phyloP scores from a whole-genome alignment of 2,888 invertebrate genomes.

The Octodonta nipae region DNA sequence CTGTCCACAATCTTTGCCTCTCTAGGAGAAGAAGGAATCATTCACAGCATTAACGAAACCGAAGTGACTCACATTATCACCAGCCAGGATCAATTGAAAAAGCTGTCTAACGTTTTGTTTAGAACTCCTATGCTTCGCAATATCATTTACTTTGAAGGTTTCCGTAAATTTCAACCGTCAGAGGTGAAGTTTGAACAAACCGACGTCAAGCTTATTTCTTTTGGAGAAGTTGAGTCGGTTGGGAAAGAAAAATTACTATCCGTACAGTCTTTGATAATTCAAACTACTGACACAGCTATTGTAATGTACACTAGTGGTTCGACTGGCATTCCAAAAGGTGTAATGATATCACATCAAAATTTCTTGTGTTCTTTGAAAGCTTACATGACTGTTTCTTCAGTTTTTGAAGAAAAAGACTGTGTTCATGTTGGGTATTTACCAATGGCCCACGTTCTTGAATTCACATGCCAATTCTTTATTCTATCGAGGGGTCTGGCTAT shows the following conservation, averaged over 20 bases:
- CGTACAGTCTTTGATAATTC: no score
- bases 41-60: conserved; percentile 90
- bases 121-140: conserved; percentile 60
- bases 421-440: conserved; percentile 15
- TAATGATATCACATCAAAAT: conserved; percentile 64
- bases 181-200: no score
- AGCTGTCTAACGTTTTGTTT: conserved; percentile 62
- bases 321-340: conserved; percentile 85
- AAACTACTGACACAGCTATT: conserved; percentile 81
- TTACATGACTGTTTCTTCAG: conserved; percentile 39
- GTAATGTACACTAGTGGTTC: conserved; percentile 98
- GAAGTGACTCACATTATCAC: conserved; percentile 85
- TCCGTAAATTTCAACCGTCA: no score
- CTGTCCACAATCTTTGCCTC: conserved; percentile 94
- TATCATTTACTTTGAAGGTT: conserved; percentile 74
- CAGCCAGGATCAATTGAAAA: conserved; percentile 74
- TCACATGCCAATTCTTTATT: conserved; percentile 11
- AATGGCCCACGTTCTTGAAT: conserved; percentile 16
- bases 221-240: no score
- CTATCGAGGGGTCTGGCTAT: conserved; percentile 14
- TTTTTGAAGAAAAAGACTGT: conserved; percentile 10
- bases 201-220: no score
- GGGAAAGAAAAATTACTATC: no score
- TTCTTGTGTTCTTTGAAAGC: conserved; percentile 63
- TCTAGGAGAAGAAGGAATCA: conserved; percentile 85